Percentiles rank a stretch among this genome's conserved stretches.
Evolutionary conservation across 92 coral and sea anemone species (phyloP).

Genomic region (Isaurus tuberculatus): DNA sequence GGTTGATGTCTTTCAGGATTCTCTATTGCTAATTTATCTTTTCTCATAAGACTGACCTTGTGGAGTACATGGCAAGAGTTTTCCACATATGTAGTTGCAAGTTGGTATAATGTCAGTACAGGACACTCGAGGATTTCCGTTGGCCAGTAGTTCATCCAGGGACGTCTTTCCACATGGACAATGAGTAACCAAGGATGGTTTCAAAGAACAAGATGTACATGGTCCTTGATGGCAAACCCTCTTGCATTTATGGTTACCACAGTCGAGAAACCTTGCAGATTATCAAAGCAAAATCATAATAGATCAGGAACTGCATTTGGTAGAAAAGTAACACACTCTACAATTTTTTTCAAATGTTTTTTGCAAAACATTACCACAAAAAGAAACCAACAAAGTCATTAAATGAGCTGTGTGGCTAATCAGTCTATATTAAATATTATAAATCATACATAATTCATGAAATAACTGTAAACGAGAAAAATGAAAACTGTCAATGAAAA

Average conservation of each 20-base stretch:
- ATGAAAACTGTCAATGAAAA: no score
- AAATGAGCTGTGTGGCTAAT: no score
- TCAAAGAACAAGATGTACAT: constrained; percentile 73
- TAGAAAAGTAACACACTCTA: constrained; percentile 62
- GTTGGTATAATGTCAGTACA: constrained; percentile 92
- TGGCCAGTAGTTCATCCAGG: constrained; percentile 68
- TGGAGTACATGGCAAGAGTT: constrained; percentile 82
- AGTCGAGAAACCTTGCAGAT: constrained; percentile 74
- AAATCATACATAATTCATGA: no score
- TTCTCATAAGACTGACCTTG: constrained; percentile 25
- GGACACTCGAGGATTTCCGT: constrained; percentile 65
- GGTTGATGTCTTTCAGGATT: background rate
- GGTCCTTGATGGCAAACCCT: constrained; percentile 77
- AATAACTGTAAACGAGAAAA: no score
- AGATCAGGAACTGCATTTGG: constrained; percentile 67
- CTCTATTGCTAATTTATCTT: background rate
- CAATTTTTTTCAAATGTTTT: no score
- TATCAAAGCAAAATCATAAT: constrained; percentile 58
- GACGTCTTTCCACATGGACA: constrained; percentile 95
- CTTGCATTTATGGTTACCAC: constrained; percentile 90
- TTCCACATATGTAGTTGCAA: constrained; percentile 75
- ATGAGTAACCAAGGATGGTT: constrained; percentile 74
- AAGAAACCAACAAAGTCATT: no score
- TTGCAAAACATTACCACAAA: no score
- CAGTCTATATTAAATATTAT: no score